These are phyloP conservation scores for Pogonomyrmex barbatus DNA, from an alignment of 1,140 invertebrate species.

Conservation along the genomic window DNA sequence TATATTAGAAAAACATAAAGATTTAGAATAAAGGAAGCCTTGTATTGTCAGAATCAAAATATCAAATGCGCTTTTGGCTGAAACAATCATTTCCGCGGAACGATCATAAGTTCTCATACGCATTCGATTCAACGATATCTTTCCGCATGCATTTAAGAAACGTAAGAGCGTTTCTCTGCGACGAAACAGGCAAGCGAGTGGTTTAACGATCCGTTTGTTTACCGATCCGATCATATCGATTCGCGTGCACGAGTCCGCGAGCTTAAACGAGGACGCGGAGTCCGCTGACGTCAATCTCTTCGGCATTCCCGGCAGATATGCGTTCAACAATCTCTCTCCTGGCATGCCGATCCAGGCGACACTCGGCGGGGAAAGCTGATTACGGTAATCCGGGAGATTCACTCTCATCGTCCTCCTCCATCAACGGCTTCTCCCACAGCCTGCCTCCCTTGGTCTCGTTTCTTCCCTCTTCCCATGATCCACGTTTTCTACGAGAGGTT, in stretches of 20 bases:
- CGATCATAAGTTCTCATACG: neutral
- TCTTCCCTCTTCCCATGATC: neutral
- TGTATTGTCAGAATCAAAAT: neutral
- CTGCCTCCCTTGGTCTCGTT: conserved; percentile 5
- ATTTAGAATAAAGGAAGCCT: neutral
- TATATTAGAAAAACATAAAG: neutral
- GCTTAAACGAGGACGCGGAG: conserved; percentile 60
- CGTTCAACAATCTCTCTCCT: conserved; percentile 62
- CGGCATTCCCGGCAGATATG: conserved; percentile 61
- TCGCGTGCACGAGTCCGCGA: conserved; percentile 41
- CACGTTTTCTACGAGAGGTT: conserved; percentile 68
- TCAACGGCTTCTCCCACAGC: conserved; percentile 24
- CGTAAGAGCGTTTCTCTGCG: neutral
- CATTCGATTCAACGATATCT: neutral
- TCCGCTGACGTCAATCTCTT: conserved; percentile 66
- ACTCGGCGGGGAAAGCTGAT: conserved; percentile 74
- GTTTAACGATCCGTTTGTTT: conserved; percentile 47
- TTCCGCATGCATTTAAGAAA: conserved; percentile 21
- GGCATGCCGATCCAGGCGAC: conserved; percentile 24
- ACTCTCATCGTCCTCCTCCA: conserved; percentile 64
- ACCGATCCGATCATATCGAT: conserved; percentile 58
- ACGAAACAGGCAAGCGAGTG: conserved; percentile 4
- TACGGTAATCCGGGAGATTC: conserved; percentile 71
- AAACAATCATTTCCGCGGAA: neutral
- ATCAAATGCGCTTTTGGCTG: neutral